phyloP scores from a whole-genome alignment of 2,113 vertebrate genomes.

The Gracilinanus agilis region DNA sequence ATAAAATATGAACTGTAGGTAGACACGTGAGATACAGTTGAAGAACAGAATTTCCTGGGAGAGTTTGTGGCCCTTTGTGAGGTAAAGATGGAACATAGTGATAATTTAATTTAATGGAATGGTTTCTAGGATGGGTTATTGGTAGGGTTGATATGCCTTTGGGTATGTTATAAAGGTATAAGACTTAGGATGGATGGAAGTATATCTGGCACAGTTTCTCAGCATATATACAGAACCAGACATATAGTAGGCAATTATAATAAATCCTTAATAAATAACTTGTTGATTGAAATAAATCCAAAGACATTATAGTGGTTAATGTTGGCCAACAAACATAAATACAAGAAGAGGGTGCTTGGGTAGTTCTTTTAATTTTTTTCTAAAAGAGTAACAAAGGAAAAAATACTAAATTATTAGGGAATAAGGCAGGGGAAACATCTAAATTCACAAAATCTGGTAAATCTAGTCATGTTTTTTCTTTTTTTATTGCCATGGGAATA shows the following conservation, averaged over 20 bases:
- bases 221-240: too few relatives aligned
- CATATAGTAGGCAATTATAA: too few relatives aligned
- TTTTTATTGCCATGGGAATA: conserved; percentile 35
- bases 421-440: background rate
- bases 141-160: conserved; percentile 19
- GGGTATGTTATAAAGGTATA: background rate
- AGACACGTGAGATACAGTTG: background rate
- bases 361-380: conserved; percentile 31
- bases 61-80: too few relatives aligned
- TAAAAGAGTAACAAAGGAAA: conserved; percentile 43
- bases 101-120: background rate
- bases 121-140: conserved; percentile 13
- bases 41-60: background rate
- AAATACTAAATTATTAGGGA: background rate
- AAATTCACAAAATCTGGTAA: conserved; percentile 5
- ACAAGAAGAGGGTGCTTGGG: background rate
- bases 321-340: background rate
- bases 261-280: too few relatives aligned
- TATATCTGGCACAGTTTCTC: background rate
- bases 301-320: background rate
- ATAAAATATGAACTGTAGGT: background rate
- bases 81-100: too few relatives aligned
- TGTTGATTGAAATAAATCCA: too few relatives aligned
- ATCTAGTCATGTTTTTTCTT: conserved; percentile 21
- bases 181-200: background rate